Conservation (phyloP, 2,888 invertebrate species). For the Scrobipalpa costella region DNA sequence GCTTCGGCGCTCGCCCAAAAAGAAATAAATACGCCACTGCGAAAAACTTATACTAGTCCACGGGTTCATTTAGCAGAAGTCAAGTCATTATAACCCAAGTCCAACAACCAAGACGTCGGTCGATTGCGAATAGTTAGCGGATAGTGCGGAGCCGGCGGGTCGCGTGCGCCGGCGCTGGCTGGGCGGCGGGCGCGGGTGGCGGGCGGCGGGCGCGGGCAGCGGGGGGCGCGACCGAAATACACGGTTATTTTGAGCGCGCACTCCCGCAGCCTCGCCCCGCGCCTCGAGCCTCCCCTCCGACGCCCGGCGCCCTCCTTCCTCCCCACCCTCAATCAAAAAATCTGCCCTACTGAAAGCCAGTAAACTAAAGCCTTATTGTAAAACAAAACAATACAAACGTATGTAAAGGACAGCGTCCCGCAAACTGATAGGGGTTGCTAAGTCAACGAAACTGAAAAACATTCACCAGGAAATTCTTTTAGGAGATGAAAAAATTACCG, state of each 20-base stretch:
- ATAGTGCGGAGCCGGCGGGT: slow-evolving; percentile 82
- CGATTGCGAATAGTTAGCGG: slow-evolving; percentile 95
- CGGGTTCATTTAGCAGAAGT: slow-evolving; percentile 86
- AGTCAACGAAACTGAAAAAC: no score
- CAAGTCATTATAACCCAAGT: slow-evolving; percentile 89
- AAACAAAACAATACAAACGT: neutral
- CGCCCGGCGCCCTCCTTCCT: slow-evolving; percentile 30
- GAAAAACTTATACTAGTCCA: slow-evolving; percentile 77
- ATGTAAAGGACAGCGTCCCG: no score
- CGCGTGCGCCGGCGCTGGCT: slow-evolving; percentile 52
- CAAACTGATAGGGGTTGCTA: no score
- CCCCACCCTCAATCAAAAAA: slow-evolving; percentile 42
- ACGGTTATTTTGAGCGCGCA: slow-evolving; percentile 75
- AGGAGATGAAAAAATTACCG: no score
- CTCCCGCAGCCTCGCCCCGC: slow-evolving; percentile 56
- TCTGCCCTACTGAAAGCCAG: slow-evolving; percentile 31
- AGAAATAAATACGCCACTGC: slow-evolving; percentile 73
- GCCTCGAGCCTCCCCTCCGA: slow-evolving; percentile 31
- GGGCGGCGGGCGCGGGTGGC: slow-evolving; percentile 46
- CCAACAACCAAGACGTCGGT: slow-evolving; percentile 94
- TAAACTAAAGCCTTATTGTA: neutral
- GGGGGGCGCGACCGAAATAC: slow-evolving; percentile 74
- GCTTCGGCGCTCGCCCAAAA: slow-evolving; percentile 63
- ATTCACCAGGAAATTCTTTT: no score
- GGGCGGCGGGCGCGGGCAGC: slow-evolving; percentile 48